Percentiles rank a stretch among this genome's conserved stretches.
Evolutionary conservation across 64 coral and sea anemone species (phyloP).

Genomic region (Platygyra sinensis): DNA sequence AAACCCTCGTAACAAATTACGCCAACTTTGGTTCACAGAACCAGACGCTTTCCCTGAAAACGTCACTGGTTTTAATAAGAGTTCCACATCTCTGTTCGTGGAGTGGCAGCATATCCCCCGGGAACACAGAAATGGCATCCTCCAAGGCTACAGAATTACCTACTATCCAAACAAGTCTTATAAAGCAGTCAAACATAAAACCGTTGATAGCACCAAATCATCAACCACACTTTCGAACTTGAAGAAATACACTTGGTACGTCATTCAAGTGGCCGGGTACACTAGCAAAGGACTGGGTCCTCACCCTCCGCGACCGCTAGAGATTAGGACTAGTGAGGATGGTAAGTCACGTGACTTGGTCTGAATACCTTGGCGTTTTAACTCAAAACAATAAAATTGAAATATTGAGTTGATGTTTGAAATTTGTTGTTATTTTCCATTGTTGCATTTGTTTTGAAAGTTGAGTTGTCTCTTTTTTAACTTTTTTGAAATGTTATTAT

Average conservation of each 20-base stretch:
- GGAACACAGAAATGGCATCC: constrained; percentile 42
- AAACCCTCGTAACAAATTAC: neutral
- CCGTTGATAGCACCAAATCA: neutral
- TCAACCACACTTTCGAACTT: constrained; percentile 22
- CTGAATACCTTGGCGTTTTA: no score
- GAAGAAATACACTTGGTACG: constrained; percentile 64
- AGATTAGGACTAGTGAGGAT: constrained; percentile 76
- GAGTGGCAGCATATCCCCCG: constrained; percentile 49
- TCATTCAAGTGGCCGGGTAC: constrained; percentile 69
- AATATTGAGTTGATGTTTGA: no score
- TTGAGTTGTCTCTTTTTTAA: no score
- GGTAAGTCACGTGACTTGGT: constrained; percentile 48
- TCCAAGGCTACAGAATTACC: constrained; percentile 41
- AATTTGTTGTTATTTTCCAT: no score
- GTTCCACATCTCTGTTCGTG: constrained; percentile 50
- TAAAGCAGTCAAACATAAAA: neutral
- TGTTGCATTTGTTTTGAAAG: no score
- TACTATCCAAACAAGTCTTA: neutral
- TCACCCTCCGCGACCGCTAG: constrained; percentile 27
- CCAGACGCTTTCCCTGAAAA: constrained; percentile 36
- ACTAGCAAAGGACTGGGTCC: constrained; percentile 79
- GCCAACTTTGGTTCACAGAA: neutral
- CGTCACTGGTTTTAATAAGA: constrained; percentile 56
- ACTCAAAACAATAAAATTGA: no score
- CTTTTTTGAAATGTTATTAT: no score